phyloP scores from a whole-genome alignment of 2,113 vertebrate species.

The Ibidorhyncha struthersii region DNA sequence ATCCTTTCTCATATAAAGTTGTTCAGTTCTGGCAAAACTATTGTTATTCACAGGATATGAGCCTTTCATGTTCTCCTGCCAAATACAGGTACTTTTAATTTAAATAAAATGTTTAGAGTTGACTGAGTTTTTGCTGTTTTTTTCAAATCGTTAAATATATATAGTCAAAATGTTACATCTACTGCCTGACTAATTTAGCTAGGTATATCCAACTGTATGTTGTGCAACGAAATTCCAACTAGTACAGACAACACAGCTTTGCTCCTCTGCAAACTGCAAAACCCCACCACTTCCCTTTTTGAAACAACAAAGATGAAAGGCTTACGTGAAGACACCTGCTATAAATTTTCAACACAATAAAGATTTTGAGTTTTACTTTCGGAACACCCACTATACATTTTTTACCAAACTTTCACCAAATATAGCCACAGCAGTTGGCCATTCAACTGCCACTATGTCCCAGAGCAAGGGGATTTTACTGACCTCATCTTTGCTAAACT shows the following conservation, averaged over 20 bases:
- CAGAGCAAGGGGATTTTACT: background rate
- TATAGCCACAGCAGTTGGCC: background rate
- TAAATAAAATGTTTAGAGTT: background rate
- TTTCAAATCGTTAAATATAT: background rate
- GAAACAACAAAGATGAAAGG: background rate
- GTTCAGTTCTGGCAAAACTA: background rate
- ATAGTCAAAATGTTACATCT: background rate
- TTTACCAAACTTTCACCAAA: background rate
- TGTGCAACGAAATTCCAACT: fast-evolving
- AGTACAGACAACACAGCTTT: background rate
- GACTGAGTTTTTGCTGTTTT: background rate
- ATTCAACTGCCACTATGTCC: background rate
- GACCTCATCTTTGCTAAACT: background rate
- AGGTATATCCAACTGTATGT: fast-evolving
- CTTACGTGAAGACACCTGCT: background rate
- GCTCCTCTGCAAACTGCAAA: background rate
- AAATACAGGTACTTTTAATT: background rate
- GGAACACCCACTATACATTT: background rate
- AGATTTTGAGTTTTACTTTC: background rate
- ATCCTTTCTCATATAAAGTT: background rate
- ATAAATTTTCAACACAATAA: background rate
- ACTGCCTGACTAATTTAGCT: background rate
- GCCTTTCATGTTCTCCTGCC: background rate
- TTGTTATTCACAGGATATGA: too few relatives aligned
- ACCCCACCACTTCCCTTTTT: background rate